phyloP scores from a whole-genome alignment of 2,888 invertebrate genomes.

The Drosophila tripunctata region DNA sequence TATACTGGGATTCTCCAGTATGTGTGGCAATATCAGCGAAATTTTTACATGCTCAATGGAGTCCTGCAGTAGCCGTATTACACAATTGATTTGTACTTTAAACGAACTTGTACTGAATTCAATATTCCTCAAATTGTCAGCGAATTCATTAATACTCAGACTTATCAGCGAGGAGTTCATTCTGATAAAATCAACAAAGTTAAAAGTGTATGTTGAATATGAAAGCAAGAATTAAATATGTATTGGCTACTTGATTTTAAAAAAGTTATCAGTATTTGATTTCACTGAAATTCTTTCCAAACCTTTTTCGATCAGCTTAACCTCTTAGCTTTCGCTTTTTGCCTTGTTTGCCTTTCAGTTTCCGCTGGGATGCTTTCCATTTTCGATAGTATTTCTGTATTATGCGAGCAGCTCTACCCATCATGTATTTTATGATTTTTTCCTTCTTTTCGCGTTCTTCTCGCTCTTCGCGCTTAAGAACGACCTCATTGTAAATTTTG shows the following conservation, averaged over 20 bases:
- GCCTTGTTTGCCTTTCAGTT: background rate
- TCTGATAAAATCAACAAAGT: background rate
- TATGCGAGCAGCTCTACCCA: constrained; percentile 35
- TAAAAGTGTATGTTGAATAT: background rate
- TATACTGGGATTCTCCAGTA: constrained; percentile 23
- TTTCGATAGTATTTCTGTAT: constrained; percentile 41
- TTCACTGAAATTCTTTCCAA: background rate
- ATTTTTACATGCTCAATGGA: constrained; percentile 42
- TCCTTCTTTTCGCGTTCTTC: background rate
- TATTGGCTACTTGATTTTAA: background rate
- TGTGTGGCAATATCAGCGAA: constrained; percentile 48
- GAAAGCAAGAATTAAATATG: background rate
- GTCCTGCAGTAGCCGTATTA: constrained; percentile 35
- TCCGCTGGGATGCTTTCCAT: too few relatives aligned
- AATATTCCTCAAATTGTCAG: background rate
- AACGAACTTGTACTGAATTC: background rate
- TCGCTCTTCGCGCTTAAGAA: constrained; percentile 68
- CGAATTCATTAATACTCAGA: background rate
- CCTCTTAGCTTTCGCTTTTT: background rate
- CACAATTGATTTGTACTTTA: constrained; percentile 10
- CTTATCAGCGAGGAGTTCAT: background rate
- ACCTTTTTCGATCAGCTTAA: background rate
- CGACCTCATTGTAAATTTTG: constrained; percentile 71
- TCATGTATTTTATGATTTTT: constrained; percentile 6
- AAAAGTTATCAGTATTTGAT: background rate